These are phyloP conservation scores for Thalassarche chlororhynchos DNA, from an alignment of 2,113 vertebrate species.

Conservation along the genomic window DNA sequence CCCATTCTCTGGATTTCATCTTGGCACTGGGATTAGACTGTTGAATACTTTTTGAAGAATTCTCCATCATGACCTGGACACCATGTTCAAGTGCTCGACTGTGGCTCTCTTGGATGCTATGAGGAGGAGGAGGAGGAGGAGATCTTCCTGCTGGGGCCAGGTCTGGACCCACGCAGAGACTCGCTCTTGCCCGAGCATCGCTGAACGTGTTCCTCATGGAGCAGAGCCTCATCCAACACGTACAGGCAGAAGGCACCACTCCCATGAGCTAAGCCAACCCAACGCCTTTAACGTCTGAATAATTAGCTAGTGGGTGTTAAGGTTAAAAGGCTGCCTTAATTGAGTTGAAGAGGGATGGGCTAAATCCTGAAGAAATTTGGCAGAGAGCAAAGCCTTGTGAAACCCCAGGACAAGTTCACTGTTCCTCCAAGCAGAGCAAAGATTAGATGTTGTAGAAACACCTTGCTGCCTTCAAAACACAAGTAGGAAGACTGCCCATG, in stretches of 20 bases:
- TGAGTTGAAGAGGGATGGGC: neutral
- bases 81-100: neutral
- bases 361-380: neutral
- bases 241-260: neutral
- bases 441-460: neutral
- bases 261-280: neutral
- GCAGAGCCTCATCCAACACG: neutral
- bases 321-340: neutral
- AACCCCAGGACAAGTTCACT: neutral
- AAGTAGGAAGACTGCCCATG: neutral
- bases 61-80: neutral
- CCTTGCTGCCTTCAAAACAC: neutral
- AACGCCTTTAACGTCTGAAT: neutral
- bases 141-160: neutral
- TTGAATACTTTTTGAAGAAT: neutral
- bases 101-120: neutral
- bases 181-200: fast-evolving
- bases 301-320: neutral
- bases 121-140: neutral
- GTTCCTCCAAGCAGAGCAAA: neutral
- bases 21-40: neutral
- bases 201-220: neutral
- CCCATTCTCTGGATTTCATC: neutral
- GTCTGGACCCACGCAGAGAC: neutral
- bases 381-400: neutral